Base-by-base conservation (phyloP, 2,797 vertebrate genomes). In the Australoheros facetus region DNA sequence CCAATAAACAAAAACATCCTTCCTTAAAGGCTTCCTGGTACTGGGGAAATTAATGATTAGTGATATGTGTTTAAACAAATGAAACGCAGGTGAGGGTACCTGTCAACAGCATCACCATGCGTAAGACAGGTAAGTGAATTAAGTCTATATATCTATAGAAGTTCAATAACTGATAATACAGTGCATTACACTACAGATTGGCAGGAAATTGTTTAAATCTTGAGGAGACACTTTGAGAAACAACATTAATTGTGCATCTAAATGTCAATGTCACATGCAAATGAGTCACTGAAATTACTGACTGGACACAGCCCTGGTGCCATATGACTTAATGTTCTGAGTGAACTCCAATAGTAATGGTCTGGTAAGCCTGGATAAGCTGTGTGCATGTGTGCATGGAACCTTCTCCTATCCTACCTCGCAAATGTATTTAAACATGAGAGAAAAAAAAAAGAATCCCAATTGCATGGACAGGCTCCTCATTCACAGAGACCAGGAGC, bases 381-480 rank as follows among this genome's bases (percentile, higher is more conserved):
- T 70, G 37, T 71, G 56, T 37, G n/a, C 74, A 56, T 84, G 55
- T 54, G n/a, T 64, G 77, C 77, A 55, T 62, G 78, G 34, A 39
- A 66, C 70, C 56, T 80, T 83, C 26, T 11, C 9, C 58, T 87
- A 56, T 51, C 23, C 87, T 89, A 69, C 42, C 32, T 55, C 73
- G 69, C 3, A 79, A 84, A 78, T 57, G 56, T 56, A 80, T 74
- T 64, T 71, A 42, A 60, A 79, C 69, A 78, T 62, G 83, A 66
- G 87, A 87, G 34, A 51, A 34, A 51, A 39, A 82, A 78, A 85
- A 21, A 86, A 90, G 92, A 93, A 94, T 93, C 93, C 92, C 91
- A 93, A 94, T 89, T 93, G 94, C 92, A 93, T 88, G 89, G 94
- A 95, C 95, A 93, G 85, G 87, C 92, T 95, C 91, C 93, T 95